Base-by-base conservation (phyloP, 1,140 invertebrate species). In the Lepidurus apus region DNA sequence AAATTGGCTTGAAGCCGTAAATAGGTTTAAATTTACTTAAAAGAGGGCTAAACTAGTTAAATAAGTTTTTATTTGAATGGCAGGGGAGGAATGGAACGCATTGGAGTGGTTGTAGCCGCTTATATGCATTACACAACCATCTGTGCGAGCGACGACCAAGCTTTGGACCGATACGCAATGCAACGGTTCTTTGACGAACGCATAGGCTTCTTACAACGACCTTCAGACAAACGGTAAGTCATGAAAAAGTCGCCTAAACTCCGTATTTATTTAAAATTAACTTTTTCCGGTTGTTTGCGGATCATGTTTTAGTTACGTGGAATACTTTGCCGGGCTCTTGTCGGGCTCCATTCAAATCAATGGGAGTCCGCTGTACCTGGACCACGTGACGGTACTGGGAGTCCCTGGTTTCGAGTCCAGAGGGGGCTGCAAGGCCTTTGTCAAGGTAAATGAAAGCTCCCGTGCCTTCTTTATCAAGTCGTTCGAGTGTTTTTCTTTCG, bases 111-210 rank as follows among this genome's bases (percentile, higher is more conserved):
- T 80, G 91, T 97, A 78, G 93, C 94, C 13, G 93, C 95, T 9
- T 97, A 95, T 86, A 95, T 96, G 92, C 93, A 96, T 86, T 97
- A 97, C 87, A 94, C 93, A 81, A 94, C 91, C 83, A 95, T 97
- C 81, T 96, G 94, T 86, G 93, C 93, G 45, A 91, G 91, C 82
- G 93, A 80, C 74, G 94, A 96, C 85, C 93, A 95, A 84, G 93
- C 93, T 11, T 88, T 96, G 78, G 95, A 97, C 86, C 88, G 93
- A 83, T 96, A 94, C 85, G 93, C 94, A 42, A 97, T 97, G 95
- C 90, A 94, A 82, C 88, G 91, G 81, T 97, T 95, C 85, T 90
- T 95, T 81, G 93, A 96, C 84, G 93, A 95, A 84, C 93, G 94
- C 84, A 89, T 96, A 80, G 91, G 92, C 78, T 88, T 90, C 80